phyloP scores from a whole-genome alignment of 1,140 invertebrate species.

The Brachionus paranguensis region DNA sequence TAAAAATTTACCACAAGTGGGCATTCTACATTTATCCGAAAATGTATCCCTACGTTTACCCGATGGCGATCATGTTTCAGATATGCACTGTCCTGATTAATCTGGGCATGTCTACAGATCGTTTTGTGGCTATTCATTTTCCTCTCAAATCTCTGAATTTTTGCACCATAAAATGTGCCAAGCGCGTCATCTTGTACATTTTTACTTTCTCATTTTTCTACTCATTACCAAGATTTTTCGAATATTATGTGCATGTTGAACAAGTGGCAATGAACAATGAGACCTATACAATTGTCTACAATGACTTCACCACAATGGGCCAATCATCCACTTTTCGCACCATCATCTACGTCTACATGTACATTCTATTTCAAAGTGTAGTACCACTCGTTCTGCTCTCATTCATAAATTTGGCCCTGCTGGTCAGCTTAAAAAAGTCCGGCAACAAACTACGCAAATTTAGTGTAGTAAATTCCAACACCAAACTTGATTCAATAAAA shows the following conservation, averaged over 20 bases:
- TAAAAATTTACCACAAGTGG: conserved; percentile 18
- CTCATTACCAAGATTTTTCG: conserved; percentile 49
- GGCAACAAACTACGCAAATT: not conserved
- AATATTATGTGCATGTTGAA: conserved; percentile 44
- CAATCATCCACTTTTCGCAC: not conserved
- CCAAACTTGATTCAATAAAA: not conserved
- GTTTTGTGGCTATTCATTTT: conserved; percentile 56
- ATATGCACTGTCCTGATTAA: conserved; percentile 55
- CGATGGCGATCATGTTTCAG: conserved; percentile 46
- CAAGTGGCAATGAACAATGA: not conserved
- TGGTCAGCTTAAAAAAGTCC: conserved; percentile 21
- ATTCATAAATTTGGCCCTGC: not conserved
- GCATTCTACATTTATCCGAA: not conserved
- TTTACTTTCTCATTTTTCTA: conserved; percentile 15
- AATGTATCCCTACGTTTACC: conserved; percentile 12
- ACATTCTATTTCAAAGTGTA: conserved; percentile 39
- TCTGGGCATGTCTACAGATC: conserved; percentile 53
- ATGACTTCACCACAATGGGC: conserved; percentile 19
- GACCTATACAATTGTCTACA: not conserved
- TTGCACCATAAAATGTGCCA: conserved; percentile 48
- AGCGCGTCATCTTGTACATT: not conserved
- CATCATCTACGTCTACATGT: conserved; percentile 31
- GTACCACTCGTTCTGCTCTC: not conserved
- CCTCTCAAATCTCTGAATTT: conserved; percentile 52
- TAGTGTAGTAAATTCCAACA: not conserved